Percentiles rank a stretch among this genome's conserved stretches.
These are phyloP conservation scores for Leucoptera coffeella DNA, from an alignment of 2,888 invertebrate genomes.

Conservation along the genomic window DNA sequence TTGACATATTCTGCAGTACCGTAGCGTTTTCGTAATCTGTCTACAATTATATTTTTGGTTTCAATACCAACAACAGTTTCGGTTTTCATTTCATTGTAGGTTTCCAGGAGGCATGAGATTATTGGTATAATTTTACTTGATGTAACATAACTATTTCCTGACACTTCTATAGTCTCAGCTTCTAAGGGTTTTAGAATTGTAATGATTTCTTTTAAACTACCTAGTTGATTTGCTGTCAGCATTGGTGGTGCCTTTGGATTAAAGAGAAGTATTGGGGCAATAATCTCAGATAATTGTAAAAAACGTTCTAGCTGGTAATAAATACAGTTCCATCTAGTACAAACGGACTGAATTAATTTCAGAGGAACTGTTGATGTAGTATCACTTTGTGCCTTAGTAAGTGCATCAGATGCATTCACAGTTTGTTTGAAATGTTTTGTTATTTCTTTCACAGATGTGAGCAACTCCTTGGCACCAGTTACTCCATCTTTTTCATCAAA, in stretches of 20 bases:
- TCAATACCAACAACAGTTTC: slow-evolving; percentile 8
- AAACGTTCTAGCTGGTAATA: slow-evolving; percentile 10
- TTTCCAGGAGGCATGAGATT: slow-evolving; percentile 5
- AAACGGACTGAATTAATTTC: slow-evolving; percentile 9
- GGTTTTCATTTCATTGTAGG: slow-evolving; percentile 9
- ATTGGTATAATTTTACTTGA: slow-evolving; percentile 11
- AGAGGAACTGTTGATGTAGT: slow-evolving; percentile 7
- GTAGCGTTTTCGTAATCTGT: slow-evolving; percentile 8
- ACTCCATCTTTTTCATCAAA: slow-evolving; percentile 10
- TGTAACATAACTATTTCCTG: slow-evolving; percentile 11
- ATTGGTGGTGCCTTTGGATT: slow-evolving; percentile 12
- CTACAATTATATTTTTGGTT: slow-evolving; percentile 9
- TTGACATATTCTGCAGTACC: slow-evolving; percentile 9
- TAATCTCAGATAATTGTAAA: slow-evolving; percentile 10
- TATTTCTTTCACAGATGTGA: slow-evolving; percentile 5
- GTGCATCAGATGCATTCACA: slow-evolving; percentile 10
- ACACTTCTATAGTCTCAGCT: slow-evolving; percentile 11
- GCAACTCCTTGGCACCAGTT: slow-evolving; percentile 10
- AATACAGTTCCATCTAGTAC: slow-evolving; percentile 11
- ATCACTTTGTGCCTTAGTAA: slow-evolving; percentile 9
- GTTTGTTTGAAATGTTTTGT: slow-evolving; percentile 10
- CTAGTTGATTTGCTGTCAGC: slow-evolving; percentile 10
- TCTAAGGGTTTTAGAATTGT: slow-evolving; percentile 11
- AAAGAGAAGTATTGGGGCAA: slow-evolving; percentile 11
- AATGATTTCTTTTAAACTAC: slow-evolving; percentile 9